phyloP scores from a whole-genome alignment of 1,140 invertebrate genomes.

The Scylla paramamosain region DNA sequence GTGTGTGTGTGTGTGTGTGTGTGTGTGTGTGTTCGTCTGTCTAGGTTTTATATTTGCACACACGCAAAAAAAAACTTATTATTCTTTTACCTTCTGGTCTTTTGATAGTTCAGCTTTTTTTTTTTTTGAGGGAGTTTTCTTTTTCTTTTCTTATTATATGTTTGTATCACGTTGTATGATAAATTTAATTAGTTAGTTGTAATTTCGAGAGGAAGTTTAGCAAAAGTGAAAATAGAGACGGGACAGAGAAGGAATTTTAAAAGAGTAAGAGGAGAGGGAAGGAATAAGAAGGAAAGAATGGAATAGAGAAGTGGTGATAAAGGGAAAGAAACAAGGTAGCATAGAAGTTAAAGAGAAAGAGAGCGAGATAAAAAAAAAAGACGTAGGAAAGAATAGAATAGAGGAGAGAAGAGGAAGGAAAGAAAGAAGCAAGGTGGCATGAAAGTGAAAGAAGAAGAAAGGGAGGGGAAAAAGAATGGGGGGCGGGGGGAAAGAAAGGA shows the following conservation, averaged over 20 bases:
- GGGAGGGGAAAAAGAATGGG: neutral
- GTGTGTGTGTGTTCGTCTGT: too few relatives aligned
- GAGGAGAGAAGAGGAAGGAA: neutral
- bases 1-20: too few relatives aligned
- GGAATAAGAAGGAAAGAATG: neutral
- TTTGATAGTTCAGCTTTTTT: too few relatives aligned
- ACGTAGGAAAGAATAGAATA: neutral
- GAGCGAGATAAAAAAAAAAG: too few relatives aligned
- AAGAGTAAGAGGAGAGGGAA: constrained; percentile 4
- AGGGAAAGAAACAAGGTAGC: too few relatives aligned
- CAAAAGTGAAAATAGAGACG: too few relatives aligned
- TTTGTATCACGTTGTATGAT: too few relatives aligned
- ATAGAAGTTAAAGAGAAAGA: too few relatives aligned
- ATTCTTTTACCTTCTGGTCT: too few relatives aligned
- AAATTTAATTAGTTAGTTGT: neutral
- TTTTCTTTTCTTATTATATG: too few relatives aligned
- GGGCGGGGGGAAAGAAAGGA: neutral
- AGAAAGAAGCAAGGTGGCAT: neutral
- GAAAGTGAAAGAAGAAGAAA: neutral
- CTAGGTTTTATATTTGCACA: neutral
- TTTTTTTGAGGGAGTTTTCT: too few relatives aligned
- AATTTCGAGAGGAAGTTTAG: too few relatives aligned
- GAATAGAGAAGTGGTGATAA: neutral
- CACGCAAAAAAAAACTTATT: neutral
- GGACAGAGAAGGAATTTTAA: neutral